Conservation (phyloP, 2,888 invertebrate genomes). For the Platerodrilus igneus region DNA sequence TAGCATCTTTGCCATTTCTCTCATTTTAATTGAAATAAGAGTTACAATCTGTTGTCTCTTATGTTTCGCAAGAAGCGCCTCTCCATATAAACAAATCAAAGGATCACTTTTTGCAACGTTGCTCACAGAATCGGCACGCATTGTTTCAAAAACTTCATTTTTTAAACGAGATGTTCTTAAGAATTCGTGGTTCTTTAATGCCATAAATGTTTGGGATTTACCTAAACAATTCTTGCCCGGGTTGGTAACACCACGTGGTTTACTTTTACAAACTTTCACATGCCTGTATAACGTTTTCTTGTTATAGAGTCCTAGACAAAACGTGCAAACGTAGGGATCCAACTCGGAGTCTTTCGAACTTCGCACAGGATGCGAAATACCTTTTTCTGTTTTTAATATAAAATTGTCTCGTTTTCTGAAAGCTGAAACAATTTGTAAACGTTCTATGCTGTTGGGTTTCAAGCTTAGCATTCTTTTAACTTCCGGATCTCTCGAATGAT, state of each 20-base stretch:
- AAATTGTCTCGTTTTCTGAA: constrained; percentile 21
- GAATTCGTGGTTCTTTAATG: constrained; percentile 11
- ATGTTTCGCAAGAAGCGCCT: constrained; percentile 12
- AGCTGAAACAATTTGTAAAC: constrained; percentile 9
- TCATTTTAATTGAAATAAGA: constrained; percentile 14
- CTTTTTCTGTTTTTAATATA: constrained; percentile 17
- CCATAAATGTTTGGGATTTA: constrained; percentile 14
- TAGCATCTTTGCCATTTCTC: constrained; percentile 14
- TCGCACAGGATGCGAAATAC: constrained; percentile 14
- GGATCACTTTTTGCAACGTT: constrained; percentile 13
- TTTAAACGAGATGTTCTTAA: constrained; percentile 15
- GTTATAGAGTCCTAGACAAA: constrained; percentile 15
- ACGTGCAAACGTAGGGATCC: constrained; percentile 15
- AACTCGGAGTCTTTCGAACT: constrained; percentile 10
- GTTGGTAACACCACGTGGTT: constrained; percentile 1
- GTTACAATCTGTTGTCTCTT: constrained; percentile 12
- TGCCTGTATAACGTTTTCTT: too few species aligned
- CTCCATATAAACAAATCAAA: constrained; percentile 16
- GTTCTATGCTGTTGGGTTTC: constrained; percentile 15
- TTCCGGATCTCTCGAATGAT: constrained; percentile 13
- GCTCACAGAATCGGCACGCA: constrained; percentile 14
- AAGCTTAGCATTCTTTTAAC: constrained; percentile 10
- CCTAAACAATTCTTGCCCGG: constrained; percentile 9
- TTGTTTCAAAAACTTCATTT: constrained; percentile 13
- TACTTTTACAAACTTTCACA: constrained; percentile 13